Percentiles rank a stretch among this genome's conserved stretches.
Conservation (phyloP, 1,140 invertebrate genomes). For the Phortica variegata region DNA sequence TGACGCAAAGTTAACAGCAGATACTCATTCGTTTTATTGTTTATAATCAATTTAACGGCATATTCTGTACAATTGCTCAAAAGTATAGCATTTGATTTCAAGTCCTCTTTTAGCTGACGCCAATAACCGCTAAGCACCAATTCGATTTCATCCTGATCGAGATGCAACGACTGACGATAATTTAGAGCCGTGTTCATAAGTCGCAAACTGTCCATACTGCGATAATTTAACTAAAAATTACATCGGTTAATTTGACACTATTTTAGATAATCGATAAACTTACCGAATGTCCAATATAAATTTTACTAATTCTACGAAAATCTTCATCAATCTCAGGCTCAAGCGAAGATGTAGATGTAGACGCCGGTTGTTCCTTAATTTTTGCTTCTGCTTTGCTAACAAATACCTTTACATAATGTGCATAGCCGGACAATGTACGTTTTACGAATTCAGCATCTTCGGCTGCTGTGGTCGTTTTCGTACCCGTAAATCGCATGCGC, state of each 20-base stretch:
- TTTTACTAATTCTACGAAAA: slow-evolving; percentile 46
- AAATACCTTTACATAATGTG: slow-evolving; percentile 27
- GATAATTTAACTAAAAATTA: slow-evolving; percentile 34
- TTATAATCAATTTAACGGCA: slow-evolving; percentile 42
- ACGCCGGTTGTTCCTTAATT: too few species aligned
- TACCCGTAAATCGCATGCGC: not conserved
- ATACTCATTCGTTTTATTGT: slow-evolving; percentile 51
- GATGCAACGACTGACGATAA: slow-evolving; percentile 37
- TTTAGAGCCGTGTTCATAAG: slow-evolving; percentile 41
- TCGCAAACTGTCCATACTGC: slow-evolving; percentile 35
- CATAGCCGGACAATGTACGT: slow-evolving; percentile 25
- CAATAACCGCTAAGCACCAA: slow-evolving; percentile 44
- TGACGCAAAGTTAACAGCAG: slow-evolving; percentile 32
- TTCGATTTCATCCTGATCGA: slow-evolving; percentile 49
- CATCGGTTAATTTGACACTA: not conserved
- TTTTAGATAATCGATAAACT: slow-evolving; percentile 1
- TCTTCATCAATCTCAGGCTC: slow-evolving; percentile 31
- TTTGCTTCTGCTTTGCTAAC: slow-evolving; percentile 11
- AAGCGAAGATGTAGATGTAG: too few species aligned
- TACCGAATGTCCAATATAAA: slow-evolving; percentile 51
- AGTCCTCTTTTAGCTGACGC: slow-evolving; percentile 40
- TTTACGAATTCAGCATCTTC: too few species aligned
- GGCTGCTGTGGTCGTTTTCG: too few species aligned
- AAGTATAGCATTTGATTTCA: slow-evolving; percentile 11
- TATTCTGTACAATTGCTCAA: slow-evolving; percentile 6